Percentiles rank a stretch among this genome's conserved stretches.
phyloP scores from a whole-genome alignment of 2,113 vertebrate genomes.

The Crotalus viridis region DNA sequence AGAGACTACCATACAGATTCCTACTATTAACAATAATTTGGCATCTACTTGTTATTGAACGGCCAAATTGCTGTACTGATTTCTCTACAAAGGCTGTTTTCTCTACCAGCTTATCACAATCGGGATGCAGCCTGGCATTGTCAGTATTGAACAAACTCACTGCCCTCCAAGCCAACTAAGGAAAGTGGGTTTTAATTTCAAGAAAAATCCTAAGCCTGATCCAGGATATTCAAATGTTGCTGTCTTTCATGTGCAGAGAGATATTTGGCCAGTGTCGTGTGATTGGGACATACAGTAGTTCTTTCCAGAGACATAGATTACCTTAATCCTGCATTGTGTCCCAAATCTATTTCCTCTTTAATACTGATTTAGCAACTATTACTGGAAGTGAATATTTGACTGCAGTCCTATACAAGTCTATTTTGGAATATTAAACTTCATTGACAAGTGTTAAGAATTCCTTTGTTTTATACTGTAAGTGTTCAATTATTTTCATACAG shows the following conservation, averaged over 20 bases:
- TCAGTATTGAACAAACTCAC: not conserved
- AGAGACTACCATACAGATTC: not conserved
- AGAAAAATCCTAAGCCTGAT: not conserved
- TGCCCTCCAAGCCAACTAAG: not conserved
- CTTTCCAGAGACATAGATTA: conserved; percentile 6
- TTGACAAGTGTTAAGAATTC: not conserved
- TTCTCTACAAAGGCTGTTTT: not conserved
- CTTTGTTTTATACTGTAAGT: not conserved
- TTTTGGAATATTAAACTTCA: not conserved
- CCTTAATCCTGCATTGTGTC: not conserved
- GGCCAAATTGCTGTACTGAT: not conserved
- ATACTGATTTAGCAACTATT: not conserved
- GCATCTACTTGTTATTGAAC: not conserved
- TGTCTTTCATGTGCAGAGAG: not conserved
- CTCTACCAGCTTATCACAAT: not conserved
- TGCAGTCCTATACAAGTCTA: not conserved
- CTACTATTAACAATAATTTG: not conserved
- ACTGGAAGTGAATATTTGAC: not conserved
- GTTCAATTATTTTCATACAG: conserved; percentile 51
- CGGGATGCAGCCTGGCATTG: not conserved
- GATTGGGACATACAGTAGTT: not conserved
- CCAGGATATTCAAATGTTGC: not conserved
- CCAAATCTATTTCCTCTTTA: not conserved
- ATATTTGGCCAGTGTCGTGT: conserved; percentile 4
- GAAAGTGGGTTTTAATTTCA: not conserved